phyloP scores from a whole-genome alignment of 2,113 vertebrate species.

The Danio rerio region DNA sequence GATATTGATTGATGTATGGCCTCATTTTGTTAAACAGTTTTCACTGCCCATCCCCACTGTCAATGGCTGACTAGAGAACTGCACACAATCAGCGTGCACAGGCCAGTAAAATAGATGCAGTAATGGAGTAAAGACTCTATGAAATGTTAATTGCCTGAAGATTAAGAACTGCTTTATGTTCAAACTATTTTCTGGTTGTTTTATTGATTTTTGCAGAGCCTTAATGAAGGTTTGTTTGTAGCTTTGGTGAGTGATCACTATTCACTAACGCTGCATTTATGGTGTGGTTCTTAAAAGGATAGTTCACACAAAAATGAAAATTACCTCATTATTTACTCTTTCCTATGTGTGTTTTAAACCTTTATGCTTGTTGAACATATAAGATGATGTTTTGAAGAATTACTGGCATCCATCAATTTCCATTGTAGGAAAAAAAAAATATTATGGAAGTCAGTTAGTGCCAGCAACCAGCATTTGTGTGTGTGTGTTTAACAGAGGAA shows the following conservation, averaged over 20 bases:
- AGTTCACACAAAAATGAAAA: too few relatives aligned
- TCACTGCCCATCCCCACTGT: background rate
- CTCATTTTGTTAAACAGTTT: conserved; percentile 47
- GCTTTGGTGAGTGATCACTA: background rate
- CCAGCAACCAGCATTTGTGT: too few relatives aligned
- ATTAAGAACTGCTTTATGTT: background rate
- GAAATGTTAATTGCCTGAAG: background rate
- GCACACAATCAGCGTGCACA: background rate
- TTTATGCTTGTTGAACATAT: too few relatives aligned
- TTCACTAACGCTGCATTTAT: background rate
- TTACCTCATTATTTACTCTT: too few relatives aligned
- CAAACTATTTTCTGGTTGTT: background rate
- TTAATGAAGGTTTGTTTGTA: background rate
- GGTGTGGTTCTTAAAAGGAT: too few relatives aligned
- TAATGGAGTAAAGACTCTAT: background rate
- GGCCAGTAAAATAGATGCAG: background rate
- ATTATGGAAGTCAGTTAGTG: too few relatives aligned
- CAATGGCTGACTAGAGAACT: background rate
- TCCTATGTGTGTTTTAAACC: too few relatives aligned
- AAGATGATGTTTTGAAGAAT: too few relatives aligned
- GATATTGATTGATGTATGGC: conserved; percentile 47
- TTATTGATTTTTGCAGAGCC: background rate
- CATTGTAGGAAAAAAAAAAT: too few relatives aligned
- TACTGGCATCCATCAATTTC: too few relatives aligned
- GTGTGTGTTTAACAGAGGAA: too few relatives aligned